Percentiles rank a stretch among this genome's conserved stretches.
phyloP scores from a whole-genome alignment of 2,888 invertebrate genomes.

The Apamea monoglypha region DNA sequence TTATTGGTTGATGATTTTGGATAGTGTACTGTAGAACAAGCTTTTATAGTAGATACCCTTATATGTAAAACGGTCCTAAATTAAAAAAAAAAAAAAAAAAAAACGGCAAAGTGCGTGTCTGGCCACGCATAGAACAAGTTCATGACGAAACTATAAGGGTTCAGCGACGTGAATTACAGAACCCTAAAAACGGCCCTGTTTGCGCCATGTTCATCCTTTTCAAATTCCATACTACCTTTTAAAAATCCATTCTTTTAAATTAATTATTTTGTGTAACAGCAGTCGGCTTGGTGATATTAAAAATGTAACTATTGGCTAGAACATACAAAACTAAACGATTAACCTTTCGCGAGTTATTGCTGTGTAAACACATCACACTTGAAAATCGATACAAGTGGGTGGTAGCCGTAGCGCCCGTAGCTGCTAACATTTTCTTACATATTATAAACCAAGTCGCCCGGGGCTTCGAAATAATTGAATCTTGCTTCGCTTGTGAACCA shows the following conservation, averaged over 20 bases:
- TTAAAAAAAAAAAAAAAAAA: neutral
- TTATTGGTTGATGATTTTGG: neutral
- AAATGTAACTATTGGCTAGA: neutral
- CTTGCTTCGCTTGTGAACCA: neutral
- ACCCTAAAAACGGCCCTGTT: neutral
- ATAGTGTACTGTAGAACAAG: neutral
- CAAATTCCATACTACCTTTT: no score
- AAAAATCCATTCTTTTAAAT: neutral
- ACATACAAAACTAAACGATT: conserved; percentile 17
- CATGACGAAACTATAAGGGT: no score
- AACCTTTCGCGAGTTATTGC: conserved; percentile 33
- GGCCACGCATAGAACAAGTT: no score
- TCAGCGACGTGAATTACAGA: no score
- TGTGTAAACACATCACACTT: conserved; percentile 49
- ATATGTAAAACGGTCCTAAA: neutral
- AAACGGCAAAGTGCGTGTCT: no score
- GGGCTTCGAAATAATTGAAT: conserved; percentile 23
- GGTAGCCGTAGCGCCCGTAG: conserved; percentile 11
- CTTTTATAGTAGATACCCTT: neutral
- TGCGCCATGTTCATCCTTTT: neutral
- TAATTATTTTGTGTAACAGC: neutral
- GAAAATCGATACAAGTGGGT: conserved; percentile 58
- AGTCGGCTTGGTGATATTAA: neutral
- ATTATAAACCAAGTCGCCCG: neutral
- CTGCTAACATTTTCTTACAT: conserved; percentile 32